These are phyloP conservation scores for Oscheius sp. DNA, from an alignment of 2,888 invertebrate species.

Conservation along the genomic window DNA sequence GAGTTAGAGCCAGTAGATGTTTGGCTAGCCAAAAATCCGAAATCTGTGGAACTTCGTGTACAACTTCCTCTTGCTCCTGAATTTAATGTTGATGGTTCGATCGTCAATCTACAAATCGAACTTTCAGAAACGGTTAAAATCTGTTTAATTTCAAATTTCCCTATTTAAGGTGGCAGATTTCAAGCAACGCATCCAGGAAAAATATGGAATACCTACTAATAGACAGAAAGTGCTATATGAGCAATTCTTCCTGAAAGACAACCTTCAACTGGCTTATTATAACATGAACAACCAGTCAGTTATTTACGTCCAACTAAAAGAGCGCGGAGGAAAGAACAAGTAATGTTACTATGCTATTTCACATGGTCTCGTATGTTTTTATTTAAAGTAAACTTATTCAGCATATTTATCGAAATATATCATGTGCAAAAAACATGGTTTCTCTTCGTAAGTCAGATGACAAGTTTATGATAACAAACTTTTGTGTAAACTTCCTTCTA, in stretches of 20 bases:
- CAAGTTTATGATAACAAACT: no score
- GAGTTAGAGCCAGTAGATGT: slow-evolving; percentile 85
- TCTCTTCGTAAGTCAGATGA: no score
- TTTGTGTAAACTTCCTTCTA: no score
- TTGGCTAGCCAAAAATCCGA: slow-evolving; percentile 74
- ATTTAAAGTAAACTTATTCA: no score
- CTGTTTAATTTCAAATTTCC: no score
- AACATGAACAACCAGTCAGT: slow-evolving; percentile 86
- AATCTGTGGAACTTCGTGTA: slow-evolving; percentile 80
- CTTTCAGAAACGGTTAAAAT: slow-evolving; percentile 80
- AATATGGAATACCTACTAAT: slow-evolving; percentile 90
- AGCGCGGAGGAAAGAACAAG: slow-evolving; percentile 96
- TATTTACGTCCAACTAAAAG: slow-evolving; percentile 90
- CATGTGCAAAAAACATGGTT: no score
- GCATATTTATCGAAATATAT: no score
- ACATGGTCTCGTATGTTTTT: neutral
- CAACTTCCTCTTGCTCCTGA: slow-evolving; percentile 91
- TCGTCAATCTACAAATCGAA: slow-evolving; percentile 81
- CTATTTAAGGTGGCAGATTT: slow-evolving; percentile 82
- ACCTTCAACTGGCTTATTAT: slow-evolving; percentile 91
- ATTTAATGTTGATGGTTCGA: slow-evolving; percentile 93
- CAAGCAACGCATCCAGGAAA: slow-evolving; percentile 86
- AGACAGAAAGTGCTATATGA: slow-evolving; percentile 96
- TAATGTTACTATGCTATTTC: no score
- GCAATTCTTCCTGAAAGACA: slow-evolving; percentile 98